phyloP scores from a whole-genome alignment of 1,140 invertebrate genomes.

The Ladona fulva region DNA sequence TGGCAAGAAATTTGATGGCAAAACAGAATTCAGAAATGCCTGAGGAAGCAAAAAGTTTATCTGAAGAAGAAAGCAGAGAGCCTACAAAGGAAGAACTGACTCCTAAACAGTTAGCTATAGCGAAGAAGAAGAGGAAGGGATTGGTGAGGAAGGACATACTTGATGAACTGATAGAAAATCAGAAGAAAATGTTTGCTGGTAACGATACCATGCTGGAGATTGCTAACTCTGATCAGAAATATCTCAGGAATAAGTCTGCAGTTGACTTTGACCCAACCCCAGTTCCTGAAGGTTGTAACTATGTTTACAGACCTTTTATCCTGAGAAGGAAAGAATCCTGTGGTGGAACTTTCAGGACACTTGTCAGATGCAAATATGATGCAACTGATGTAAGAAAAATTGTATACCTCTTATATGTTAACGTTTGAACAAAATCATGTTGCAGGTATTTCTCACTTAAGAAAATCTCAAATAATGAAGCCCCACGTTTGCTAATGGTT shows the following conservation, averaged over 20 bases:
- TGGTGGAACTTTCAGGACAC: slow-evolving; percentile 33
- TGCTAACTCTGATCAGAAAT: no score
- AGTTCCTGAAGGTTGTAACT: background rate
- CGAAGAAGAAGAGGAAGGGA: background rate
- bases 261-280: background rate
- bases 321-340: slow-evolving; percentile 26
- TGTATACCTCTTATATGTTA: slow-evolving; percentile 13
- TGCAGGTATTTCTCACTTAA: no score
- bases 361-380: slow-evolving; percentile 38
- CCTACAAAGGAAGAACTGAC: background rate
- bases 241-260: background rate
- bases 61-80: background rate
- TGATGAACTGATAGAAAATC: background rate
- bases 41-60: background rate
- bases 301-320: background rate
- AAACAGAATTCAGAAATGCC: background rate
- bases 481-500: no score
- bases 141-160: background rate
- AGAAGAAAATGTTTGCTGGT: background rate
- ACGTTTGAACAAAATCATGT: no score
- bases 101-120: background rate
- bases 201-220: background rate
- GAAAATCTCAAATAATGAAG: no score
- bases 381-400: slow-evolving; percentile 35
- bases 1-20: background rate